Evolutionary conservation across 1,140 invertebrate genomes (phyloP), one percentile per base, ranked within the genome.

Genomic region (Argopecten irradians): DNA sequence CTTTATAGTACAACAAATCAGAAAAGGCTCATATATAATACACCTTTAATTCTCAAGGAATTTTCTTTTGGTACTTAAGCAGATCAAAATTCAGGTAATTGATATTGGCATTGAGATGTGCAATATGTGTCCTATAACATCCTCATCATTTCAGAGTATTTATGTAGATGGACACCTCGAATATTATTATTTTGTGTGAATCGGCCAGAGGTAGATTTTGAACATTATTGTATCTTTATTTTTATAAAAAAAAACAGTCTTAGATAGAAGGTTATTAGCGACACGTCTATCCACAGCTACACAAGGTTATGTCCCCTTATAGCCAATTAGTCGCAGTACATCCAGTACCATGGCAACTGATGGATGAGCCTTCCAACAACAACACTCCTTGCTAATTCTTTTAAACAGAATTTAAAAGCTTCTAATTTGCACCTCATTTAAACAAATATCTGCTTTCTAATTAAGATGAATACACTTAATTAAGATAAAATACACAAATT

Each of bases 401-500:
- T 71, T 71, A 71, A 71, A 71, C 22, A n/a, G n/a, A 71, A 71
- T 71, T 71, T 71, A 71, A 71, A 71, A 71, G 55, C 55, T 71
- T 71, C 55, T 71, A 71, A 71, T 71, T 71, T n/a, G 55, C n/a
- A 71, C 55, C 22, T 71, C 55, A 71, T 71, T 71, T 71, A 71
- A 71, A 71, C 55, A n/a, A 71, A 28, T 71, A 71, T 71, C 55
- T n/a, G 55, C 5, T 71, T 71, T n/a, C 55, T 71, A 28, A 71
- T 71, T 71, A 71, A 71, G 55, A 71, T 71, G 55, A 71, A 71
- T 71, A n/a, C 22, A 71, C 22, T 28, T 28, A 71, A 71, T 71
- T n/a, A 71, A 71, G 55, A 71, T 71, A 16, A 28, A 71, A 71
- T 71, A 71, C 55, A 71, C 55, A 11, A 28, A 71, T 71, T 71